Percentiles rank a stretch among this genome's conserved stretches.
phyloP scores from a whole-genome alignment of 2,888 invertebrate genomes.

The Hydriomena furcata region DNA sequence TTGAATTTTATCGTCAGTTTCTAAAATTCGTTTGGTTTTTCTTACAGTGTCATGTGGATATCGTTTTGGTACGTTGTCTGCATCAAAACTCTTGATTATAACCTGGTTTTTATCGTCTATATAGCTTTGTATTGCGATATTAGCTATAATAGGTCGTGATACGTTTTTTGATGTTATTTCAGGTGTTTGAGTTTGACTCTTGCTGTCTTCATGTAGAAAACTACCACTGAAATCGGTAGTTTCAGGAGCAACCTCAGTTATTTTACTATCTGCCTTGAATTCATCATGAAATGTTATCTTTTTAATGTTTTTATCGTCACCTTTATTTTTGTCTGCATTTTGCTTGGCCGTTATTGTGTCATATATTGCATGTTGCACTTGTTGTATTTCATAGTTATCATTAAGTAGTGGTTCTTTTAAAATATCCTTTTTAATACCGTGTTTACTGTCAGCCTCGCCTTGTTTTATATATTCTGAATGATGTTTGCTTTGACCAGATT shows the following conservation, averaged over 20 bases:
- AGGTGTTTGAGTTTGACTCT: background rate
- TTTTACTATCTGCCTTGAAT: background rate
- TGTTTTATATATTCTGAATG: background rate
- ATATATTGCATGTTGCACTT: background rate
- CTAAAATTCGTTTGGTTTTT: constrained; percentile 48
- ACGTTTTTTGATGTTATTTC: constrained; percentile 6
- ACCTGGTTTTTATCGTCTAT: constrained; percentile 49
- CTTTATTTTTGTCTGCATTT: background rate
- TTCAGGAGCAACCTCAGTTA: background rate
- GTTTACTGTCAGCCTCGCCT: background rate
- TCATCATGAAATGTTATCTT: background rate
- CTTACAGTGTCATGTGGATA: constrained; percentile 43
- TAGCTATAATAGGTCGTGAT: constrained; percentile 34
- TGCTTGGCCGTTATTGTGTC: background rate
- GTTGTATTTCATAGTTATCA: background rate
- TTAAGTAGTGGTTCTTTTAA: background rate
- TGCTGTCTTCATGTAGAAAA: background rate
- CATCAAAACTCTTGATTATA: constrained; percentile 51
- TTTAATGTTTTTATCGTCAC: background rate
- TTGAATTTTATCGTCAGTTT: constrained; percentile 43
- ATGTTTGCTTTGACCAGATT: background rate
- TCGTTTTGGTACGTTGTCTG: constrained; percentile 31
- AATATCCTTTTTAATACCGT: too few relatives aligned
- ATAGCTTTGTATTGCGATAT: constrained; percentile 58
- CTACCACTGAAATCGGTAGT: background rate